Percentiles rank a stretch among this genome's conserved stretches.
Evolutionary conservation across 2,888 invertebrate species (phyloP).

Genomic region (Hedychridium roseum): DNA sequence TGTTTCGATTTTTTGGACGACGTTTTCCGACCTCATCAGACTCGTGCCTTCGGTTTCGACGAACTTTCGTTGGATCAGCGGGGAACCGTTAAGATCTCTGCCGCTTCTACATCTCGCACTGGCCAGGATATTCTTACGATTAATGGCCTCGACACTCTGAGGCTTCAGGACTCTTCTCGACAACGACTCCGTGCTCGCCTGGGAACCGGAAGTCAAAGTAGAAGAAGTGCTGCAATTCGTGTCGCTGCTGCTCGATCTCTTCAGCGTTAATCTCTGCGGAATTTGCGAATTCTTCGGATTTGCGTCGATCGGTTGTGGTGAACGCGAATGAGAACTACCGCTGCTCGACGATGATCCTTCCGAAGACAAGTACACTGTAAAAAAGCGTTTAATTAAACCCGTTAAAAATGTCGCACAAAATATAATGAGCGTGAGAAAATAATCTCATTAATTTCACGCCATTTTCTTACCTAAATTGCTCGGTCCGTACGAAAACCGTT

Average conservation of each 20-base stretch:
- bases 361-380: constrained; percentile 27
- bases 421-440: too few relatives aligned
- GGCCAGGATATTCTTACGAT: constrained; percentile 85
- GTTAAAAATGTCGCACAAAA: too few relatives aligned
- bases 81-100: constrained; percentile 77
- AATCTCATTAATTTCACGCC: too few relatives aligned
- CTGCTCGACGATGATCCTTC: constrained; percentile 64
- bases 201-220: constrained; percentile 77
- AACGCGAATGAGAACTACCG: constrained; percentile 61
- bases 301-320: constrained; percentile 33
- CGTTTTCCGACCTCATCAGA: too few relatives aligned
- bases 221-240: constrained; percentile 78
- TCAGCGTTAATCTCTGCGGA: constrained; percentile 65
- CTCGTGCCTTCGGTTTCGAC: constrained; percentile 49
- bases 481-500: constrained; percentile 16
- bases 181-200: constrained; percentile 69
- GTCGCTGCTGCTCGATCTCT: constrained; percentile 76
- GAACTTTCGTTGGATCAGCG: constrained; percentile 77
- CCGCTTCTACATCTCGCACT: constrained; percentile 88
- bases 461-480: constrained; percentile 15
- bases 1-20: too few relatives aligned
- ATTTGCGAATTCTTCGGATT: constrained; percentile 41
- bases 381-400: too few relatives aligned
- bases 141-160: constrained; percentile 83
- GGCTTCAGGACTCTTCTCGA: constrained; percentile 76